phyloP scores from a whole-genome alignment of 2,113 vertebrate genomes.

The Phrynosoma platyrhinos region DNA sequence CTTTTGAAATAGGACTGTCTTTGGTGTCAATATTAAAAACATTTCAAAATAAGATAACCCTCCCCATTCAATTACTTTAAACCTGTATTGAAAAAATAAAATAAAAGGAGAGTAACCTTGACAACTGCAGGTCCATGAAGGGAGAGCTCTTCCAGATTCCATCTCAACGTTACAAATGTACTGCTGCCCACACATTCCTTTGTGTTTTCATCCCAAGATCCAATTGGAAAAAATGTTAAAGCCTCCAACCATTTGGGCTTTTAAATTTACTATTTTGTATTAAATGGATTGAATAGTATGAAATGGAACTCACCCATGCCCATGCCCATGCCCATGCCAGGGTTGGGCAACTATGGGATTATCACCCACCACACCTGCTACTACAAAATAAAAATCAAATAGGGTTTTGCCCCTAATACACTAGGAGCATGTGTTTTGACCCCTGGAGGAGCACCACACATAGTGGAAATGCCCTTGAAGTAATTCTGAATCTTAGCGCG shows the following conservation, averaged over 20 bases:
- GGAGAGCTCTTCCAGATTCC: not conserved
- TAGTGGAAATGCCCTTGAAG: too few species aligned
- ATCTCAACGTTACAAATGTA: not conserved
- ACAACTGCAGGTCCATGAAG: not conserved
- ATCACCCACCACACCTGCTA: too few species aligned
- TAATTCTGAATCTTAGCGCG: too few species aligned
- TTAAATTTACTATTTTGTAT: not conserved
- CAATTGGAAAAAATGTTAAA: not conserved
- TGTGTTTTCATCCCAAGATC: not conserved
- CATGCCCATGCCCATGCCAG: too few species aligned
- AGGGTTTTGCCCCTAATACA: too few species aligned
- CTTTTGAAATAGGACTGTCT: conserved; percentile 3
- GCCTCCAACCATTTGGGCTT: not conserved
- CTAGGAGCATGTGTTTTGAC: too few species aligned
- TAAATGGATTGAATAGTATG: not conserved
- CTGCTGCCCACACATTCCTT: not conserved
- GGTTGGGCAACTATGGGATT: too few species aligned
- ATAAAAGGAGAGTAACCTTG: not conserved
- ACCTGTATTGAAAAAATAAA: not conserved
- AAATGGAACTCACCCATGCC: not conserved
- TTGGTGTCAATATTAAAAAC: conserved; percentile 10
- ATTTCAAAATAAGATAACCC: not conserved
- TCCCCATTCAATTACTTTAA: not conserved
- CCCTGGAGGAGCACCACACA: too few species aligned
- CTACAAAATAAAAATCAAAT: too few species aligned